These are phyloP conservation scores for Lutraria lutraria DNA, from an alignment of 2,888 invertebrate species.

Conservation along the genomic window DNA sequence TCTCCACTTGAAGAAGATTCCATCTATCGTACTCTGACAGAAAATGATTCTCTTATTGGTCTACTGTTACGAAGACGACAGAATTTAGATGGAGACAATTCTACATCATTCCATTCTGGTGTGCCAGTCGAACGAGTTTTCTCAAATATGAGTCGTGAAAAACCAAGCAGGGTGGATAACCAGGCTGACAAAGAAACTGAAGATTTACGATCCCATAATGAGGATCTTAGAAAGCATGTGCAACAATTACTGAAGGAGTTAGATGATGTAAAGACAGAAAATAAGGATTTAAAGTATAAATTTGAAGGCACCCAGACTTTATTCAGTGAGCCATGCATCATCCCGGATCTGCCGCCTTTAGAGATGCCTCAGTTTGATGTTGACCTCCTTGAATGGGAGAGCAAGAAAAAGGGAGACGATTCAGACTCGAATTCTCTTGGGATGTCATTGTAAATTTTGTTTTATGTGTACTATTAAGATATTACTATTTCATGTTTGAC, in stretches of 20 bases:
- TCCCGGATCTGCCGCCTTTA: slow-evolving; percentile 89
- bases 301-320: slow-evolving; percentile 57
- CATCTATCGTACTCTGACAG: slow-evolving; percentile 65
- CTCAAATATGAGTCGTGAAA: slow-evolving; percentile 27
- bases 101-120: slow-evolving; percentile 67
- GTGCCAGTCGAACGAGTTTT: slow-evolving; percentile 68
- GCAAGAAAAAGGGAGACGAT: slow-evolving; percentile 48
- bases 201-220: slow-evolving; percentile 82
- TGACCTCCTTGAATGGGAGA: slow-evolving; percentile 67
- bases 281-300: slow-evolving; percentile 66
- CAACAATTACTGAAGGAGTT: slow-evolving; percentile 79
- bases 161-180: neutral
- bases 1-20: slow-evolving; percentile 59
- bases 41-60: slow-evolving; percentile 66
- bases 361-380: slow-evolving; percentile 90
- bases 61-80: slow-evolving; percentile 62
- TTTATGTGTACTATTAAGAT: neutral
- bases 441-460: slow-evolving; percentile 16
- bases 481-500: no score
- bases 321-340: slow-evolving; percentile 86
- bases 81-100: slow-evolving; percentile 54
- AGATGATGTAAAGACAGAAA: slow-evolving; percentile 75
- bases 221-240: slow-evolving; percentile 81
- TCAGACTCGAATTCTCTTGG: slow-evolving; percentile 35
- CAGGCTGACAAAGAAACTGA: slow-evolving; percentile 71